These are phyloP conservation scores for Elmis aenea DNA, from an alignment of 2,888 invertebrate genomes.

Conservation along the genomic window DNA sequence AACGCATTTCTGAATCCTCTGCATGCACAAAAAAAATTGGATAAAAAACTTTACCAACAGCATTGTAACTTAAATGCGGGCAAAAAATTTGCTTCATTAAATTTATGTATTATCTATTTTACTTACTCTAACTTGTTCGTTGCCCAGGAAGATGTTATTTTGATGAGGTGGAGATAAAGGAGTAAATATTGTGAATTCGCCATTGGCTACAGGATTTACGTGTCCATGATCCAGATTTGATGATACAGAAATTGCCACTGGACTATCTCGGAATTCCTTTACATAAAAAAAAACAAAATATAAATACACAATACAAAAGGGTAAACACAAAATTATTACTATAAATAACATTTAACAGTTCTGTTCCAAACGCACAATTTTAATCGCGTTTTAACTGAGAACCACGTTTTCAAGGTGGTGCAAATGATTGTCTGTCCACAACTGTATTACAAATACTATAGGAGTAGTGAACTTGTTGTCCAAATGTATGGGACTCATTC, in stretches of 20 bases:
- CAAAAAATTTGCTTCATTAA: conserved; percentile 2
- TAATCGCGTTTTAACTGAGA: too few species aligned
- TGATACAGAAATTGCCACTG: conserved; percentile 37
- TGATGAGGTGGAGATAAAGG: conserved; percentile 45
- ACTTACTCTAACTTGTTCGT: conserved; percentile 39
- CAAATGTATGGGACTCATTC: too few species aligned
- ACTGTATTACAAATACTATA: too few species aligned
- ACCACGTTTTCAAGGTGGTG: too few species aligned
- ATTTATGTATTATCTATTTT: conserved; percentile 4
- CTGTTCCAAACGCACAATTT: too few species aligned
- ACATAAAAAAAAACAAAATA: conserved; percentile 7
- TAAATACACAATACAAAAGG: not conserved
- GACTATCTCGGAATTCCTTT: conserved; percentile 45
- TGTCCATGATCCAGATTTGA: conserved; percentile 42
- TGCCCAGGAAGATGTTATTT: conserved; percentile 46
- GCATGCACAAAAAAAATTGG: too few species aligned
- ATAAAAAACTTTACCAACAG: too few species aligned
- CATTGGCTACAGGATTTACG: conserved; percentile 44
- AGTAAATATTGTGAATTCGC: conserved; percentile 46
- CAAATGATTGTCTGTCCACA: too few species aligned
- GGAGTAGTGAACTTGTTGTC: too few species aligned
- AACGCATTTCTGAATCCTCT: too few species aligned
- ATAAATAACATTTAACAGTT: too few species aligned
- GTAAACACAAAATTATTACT: too few species aligned
- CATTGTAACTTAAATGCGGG: conserved; percentile 1